phyloP scores from a whole-genome alignment of 1,140 invertebrate genomes.

The Heliconius nattereri region DNA sequence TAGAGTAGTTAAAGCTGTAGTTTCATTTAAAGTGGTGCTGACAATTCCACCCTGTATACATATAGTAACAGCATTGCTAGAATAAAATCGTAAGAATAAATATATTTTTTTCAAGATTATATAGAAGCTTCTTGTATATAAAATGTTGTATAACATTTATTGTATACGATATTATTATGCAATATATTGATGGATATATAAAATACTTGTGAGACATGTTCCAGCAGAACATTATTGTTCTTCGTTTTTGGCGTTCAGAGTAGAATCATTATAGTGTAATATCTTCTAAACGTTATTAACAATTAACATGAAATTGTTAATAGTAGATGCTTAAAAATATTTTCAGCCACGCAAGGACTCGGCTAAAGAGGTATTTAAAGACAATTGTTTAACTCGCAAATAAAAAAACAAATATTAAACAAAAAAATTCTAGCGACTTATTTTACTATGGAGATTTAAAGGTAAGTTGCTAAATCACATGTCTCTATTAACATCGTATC shows the following conservation, averaged over 20 bases:
- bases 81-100: conserved; percentile 1
- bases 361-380: too few species aligned
- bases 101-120: neutral
- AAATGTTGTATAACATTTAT: neutral
- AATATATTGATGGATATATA: neutral
- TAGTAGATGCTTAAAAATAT: neutral
- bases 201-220: neutral
- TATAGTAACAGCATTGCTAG: neutral
- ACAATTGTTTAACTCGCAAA: too few species aligned
- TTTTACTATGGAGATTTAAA: too few species aligned
- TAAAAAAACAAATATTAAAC: too few species aligned
- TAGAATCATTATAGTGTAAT: neutral
- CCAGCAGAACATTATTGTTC: too few species aligned
- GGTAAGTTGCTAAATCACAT: too few species aligned
- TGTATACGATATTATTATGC: neutral
- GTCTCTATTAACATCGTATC: too few species aligned
- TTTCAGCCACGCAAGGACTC: neutral
- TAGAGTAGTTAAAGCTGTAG: too few species aligned
- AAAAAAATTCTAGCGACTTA: too few species aligned
- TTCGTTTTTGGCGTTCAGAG: neutral
- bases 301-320: neutral
- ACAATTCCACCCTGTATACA: too few species aligned
- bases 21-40: too few species aligned
- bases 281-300: neutral
- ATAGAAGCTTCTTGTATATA: neutral